Evolutionary conservation across 2,797 vertebrate species (phyloP), one percentile per base, ranked within the genome.

Genomic region (Parotocinclus haroldoi): DNA sequence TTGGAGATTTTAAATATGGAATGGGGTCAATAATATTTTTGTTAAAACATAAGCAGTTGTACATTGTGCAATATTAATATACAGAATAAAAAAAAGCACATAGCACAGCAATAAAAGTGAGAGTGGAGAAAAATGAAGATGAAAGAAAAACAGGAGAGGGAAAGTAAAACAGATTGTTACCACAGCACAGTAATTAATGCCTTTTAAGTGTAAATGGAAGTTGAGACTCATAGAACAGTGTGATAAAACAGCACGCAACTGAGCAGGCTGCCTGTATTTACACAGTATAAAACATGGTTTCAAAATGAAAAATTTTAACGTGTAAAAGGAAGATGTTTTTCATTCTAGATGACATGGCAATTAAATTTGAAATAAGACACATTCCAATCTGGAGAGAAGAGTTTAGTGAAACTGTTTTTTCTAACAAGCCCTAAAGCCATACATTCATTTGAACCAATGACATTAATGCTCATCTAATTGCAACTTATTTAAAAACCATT

Each of bases 401-500:
- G 86, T 82, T 82, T 91, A 87, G 88, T 86, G 88, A 91, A 91
- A 90, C 89, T 91, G 90, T 91, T 91, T 91, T 91, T 90, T 91
- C 89, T 90, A 89, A 88, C 88, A 89, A 87, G 90, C 91, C 91
- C 91, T 91, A 90, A 87, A 92, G 91, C 90, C 79, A 92, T 87
- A 91, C 86, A 91, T 91, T 88, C 90, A 90, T 91, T 92, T 90
- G 86, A 87, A 91, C 89, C 85, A 84, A 86, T 83, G 89, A 91
- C 90, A 92, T 92, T 90, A 91, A 92, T 92, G 89, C 88, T 90
- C 87, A 91, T 92, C 90, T 91, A 92, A 91, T 92, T 92, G 90
- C 91, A 88, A 92, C 90, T 91, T 91, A 92, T 92, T 92, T 92
- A 91, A 91, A 91, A 91, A 90, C 87, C 89, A 92, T 92, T 92